A percentile compares a stretch with the other conserved stretches of the same genome.
These are phyloP conservation scores for Ganaspis brasiliensis DNA, from an alignment of 2,888 invertebrate genomes.

Conservation along the genomic window DNA sequence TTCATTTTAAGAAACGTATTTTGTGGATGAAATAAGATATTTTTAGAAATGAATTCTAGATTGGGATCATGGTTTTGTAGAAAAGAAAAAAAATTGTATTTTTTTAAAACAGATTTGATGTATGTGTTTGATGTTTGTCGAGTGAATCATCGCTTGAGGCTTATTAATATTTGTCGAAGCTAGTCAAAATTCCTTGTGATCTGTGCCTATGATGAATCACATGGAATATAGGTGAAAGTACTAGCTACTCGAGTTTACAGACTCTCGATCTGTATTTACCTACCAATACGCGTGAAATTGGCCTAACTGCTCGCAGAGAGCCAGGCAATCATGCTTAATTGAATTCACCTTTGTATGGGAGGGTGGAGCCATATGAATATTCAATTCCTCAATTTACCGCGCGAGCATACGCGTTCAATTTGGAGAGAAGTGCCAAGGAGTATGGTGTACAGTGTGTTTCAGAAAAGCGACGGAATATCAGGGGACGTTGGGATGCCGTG, in stretches of 20 bases:
- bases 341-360: constrained; percentile 76
- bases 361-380: constrained; percentile 75
- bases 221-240: neutral
- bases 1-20: no score
- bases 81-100: no score
- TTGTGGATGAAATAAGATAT: no score
- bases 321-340: constrained; percentile 78
- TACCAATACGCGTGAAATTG: constrained; percentile 80
- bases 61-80: no score
- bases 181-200: constrained; percentile 2
- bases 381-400: constrained; percentile 62
- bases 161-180: constrained; percentile 18
- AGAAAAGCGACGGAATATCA: constrained; percentile 34
- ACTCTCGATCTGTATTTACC: constrained; percentile 71
- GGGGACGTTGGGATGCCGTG: constrained; percentile 17
- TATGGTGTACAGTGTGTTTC: constrained; percentile 27
- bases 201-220: constrained; percentile 21
- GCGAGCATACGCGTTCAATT: constrained; percentile 51
- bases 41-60: no score
- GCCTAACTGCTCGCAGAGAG: constrained; percentile 72
- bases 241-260: constrained; percentile 28
- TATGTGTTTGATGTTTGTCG: no score
- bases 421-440: constrained; percentile 43
- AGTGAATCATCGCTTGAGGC: neutral
- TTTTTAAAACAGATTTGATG: no score